Evolutionary conservation across 1,140 invertebrate species (phyloP).

Genomic region (Cydia amplana): DNA sequence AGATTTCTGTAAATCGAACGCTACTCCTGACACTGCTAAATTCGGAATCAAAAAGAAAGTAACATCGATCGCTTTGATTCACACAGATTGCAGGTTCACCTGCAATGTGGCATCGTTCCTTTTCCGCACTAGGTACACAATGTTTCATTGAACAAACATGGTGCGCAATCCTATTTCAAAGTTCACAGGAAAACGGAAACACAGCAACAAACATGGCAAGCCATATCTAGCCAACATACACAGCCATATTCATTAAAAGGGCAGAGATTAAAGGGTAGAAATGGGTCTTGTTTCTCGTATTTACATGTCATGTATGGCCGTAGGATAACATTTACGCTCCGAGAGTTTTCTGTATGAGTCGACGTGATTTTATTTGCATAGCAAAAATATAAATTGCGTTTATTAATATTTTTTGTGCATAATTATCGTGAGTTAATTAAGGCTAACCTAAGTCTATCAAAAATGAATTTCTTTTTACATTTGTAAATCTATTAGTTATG

Average conservation of each 20-base stretch:
- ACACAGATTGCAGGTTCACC: not conserved
- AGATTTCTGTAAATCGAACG: no score
- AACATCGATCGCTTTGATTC: not conserved
- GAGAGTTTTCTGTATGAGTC: not conserved
- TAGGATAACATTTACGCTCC: not conserved
- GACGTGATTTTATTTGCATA: not conserved
- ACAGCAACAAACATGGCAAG: no score
- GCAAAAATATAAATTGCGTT: not conserved
- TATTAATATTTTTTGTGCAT: not conserved
- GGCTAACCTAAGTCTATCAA: no score
- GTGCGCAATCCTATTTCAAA: not conserved
- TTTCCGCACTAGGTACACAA: not conserved
- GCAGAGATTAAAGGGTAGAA: not conserved
- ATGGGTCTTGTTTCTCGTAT: not conserved
- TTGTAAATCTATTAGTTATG: no score
- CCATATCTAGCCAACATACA: no score
- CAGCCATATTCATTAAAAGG: not conserved
- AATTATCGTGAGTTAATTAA: no score
- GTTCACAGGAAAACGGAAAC: not conserved
- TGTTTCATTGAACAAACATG: not conserved
- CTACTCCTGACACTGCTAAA: no score
- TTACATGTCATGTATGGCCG: slow-evolving; percentile 3
- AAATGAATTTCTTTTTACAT: no score
- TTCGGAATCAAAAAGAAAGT: no score
- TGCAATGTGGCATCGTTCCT: not conserved